Evolutionary conservation across 2,113 vertebrate genomes (phyloP).

Genomic region (Dryoscopus gambensis): DNA sequence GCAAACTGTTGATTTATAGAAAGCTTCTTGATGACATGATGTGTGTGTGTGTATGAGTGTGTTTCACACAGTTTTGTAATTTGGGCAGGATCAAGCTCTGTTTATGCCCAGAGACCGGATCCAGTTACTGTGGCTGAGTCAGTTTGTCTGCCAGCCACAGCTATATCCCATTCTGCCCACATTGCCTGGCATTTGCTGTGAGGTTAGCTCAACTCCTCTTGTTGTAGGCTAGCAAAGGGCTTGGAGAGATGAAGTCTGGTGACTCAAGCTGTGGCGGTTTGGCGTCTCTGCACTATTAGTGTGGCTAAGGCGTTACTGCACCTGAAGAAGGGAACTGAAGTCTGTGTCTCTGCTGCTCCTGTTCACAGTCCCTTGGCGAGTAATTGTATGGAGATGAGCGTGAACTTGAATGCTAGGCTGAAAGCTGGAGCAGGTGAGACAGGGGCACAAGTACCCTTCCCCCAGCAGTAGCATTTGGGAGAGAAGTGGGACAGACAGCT

Average conservation of each 20-base stretch:
- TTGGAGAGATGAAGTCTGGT: constrained; percentile 17
- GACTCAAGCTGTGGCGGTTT: constrained; percentile 16
- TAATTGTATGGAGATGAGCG: neutral
- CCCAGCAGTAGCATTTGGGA: neutral
- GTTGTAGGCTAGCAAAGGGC: constrained; percentile 34
- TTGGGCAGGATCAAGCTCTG: neutral
- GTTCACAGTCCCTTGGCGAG: neutral
- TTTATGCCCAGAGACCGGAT: neutral
- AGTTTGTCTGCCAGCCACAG: neutral
- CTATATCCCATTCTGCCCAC: neutral
- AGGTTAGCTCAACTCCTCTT: constrained; percentile 42
- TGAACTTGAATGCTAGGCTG: neutral
- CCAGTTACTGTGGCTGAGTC: neutral
- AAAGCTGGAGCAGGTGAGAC: neutral
- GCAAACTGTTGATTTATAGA: neutral
- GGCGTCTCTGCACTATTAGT: neutral
- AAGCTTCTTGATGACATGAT: neutral
- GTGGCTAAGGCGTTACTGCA: neutral
- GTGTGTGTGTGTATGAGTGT: neutral
- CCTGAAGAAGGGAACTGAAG: neutral
- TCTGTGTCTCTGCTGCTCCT: neutral
- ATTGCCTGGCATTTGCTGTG: constrained; percentile 27
- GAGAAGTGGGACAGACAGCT: constrained; percentile 55
- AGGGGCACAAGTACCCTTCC: neutral
- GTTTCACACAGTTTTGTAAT: neutral